phyloP scores from a whole-genome alignment of 2,888 invertebrate genomes.

The Andrena bucephala region DNA sequence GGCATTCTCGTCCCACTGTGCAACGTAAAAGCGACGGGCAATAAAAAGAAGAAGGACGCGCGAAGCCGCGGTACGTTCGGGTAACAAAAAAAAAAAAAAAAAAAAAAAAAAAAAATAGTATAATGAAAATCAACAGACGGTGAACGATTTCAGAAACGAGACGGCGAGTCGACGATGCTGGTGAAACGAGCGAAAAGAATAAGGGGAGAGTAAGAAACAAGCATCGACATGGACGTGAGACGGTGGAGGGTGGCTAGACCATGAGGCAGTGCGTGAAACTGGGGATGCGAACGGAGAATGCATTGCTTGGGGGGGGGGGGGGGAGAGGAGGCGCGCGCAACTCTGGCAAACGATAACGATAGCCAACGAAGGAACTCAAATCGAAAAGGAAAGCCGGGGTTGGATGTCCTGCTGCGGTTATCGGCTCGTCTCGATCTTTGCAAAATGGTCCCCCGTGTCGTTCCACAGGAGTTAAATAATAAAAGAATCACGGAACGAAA shows the following conservation, averaged over 20 bases:
- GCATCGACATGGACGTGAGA: constrained; percentile 47
- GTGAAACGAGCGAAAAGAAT: constrained; percentile 29
- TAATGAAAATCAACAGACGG: not conserved
- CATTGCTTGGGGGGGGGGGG: no score
- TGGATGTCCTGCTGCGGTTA: not conserved
- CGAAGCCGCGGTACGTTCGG: not conserved
- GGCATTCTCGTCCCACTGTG: no score
- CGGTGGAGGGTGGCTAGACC: constrained; percentile 71
- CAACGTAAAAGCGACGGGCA: not conserved
- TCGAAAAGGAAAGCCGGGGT: not conserved
- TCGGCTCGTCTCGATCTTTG: no score
- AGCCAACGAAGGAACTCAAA: constrained; percentile 18
- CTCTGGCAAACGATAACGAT: constrained; percentile 39
- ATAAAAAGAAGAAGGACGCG: not conserved
- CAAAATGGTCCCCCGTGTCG: not conserved
- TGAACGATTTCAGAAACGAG: not conserved
- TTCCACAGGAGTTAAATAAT: not conserved
- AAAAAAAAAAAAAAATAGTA: not conserved
- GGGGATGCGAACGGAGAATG: constrained; percentile 53
- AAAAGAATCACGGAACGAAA: not conserved
- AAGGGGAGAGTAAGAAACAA: constrained; percentile 19
- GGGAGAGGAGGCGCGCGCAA: constrained; percentile 42
- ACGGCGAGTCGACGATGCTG: not conserved
- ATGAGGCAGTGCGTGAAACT: constrained; percentile 79
- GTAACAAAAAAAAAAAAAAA: not conserved